Conservation (phyloP, 2,113 vertebrate species). For the Astatoreochromis straeleni region DNA sequence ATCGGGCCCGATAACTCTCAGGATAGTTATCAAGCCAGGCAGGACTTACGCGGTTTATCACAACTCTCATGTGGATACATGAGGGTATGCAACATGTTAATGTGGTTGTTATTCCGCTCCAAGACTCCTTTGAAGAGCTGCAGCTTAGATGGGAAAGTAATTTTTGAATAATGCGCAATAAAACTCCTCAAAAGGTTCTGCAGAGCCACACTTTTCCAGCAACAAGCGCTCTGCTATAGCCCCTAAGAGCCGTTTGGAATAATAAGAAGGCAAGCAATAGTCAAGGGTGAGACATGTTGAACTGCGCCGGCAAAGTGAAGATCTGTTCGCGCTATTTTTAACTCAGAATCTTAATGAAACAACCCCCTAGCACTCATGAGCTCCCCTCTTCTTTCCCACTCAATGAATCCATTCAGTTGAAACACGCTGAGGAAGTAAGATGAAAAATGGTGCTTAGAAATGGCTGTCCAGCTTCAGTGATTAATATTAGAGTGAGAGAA, state of each 20-base stretch:
- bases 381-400: not conserved
- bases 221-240: not conserved
- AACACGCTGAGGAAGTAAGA: slow-evolving; percentile 29
- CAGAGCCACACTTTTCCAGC: not conserved
- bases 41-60: not conserved
- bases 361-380: slow-evolving; percentile 15
- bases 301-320: slow-evolving; percentile 24
- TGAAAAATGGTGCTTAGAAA: slow-evolving; percentile 40
- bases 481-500: slow-evolving; percentile 10
- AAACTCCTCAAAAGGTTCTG: not conserved
- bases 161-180: not conserved
- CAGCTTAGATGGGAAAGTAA: not conserved
- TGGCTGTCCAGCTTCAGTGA: slow-evolving; percentile 11
- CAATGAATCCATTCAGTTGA: slow-evolving; percentile 52
- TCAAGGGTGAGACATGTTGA: slow-evolving; percentile 31
- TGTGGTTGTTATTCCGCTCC: not conserved
- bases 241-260: not conserved
- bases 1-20: not conserved
- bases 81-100: not conserved
- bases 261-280: not conserved
- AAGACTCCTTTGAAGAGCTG: not conserved
- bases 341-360: slow-evolving; percentile 61
- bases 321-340: slow-evolving; percentile 58
- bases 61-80: not conserved
- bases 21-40: not conserved